Base-by-base conservation (phyloP, 2,113 vertebrate species). In the Chascanopsetta lugubris region DNA sequence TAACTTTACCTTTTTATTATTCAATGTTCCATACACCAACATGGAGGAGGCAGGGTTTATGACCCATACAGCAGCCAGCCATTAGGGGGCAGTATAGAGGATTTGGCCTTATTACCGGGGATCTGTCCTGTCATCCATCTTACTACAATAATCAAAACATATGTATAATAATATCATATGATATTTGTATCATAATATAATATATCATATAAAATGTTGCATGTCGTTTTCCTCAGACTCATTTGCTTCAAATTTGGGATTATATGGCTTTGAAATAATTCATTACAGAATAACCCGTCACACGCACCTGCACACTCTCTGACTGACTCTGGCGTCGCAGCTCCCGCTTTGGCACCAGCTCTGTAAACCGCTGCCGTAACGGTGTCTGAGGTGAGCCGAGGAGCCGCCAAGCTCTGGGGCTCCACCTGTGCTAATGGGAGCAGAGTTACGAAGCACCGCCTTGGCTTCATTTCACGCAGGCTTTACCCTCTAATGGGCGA, bases 401-500 rank as follows among this genome's bases (percentile, higher is more conserved):
- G 40, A 63, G 27, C 51, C 48, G 27, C 12, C 27, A 25, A 58
- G 30, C 8, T 48, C 21, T 36, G 17, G 43, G 53, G n/a, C 26
- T 62, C 57, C 57, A 50, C 29, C 24, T 57, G 30, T 42, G 21
- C 25, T 46, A 13, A 12, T 24, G 12, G n/a, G 20, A 42, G 40
- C 26, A 1, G 2, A 24, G 51, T 50, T 18, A 63, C 50, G 64
- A 63, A 26, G 6, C 8, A 55, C 40, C 51, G 18, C 25, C 8
- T 58, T 64, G 27, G 11, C 24, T 61, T 67, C 29, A 57, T 77
- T 68, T 30, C 3, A 53, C 12, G 2, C 34, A 55, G 21, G 46
- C 55, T 69, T 59, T 6, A 63, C 46, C 24, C 36, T 64, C 22
- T 63, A 50, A 81, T 47, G 17, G 48, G 27, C 36, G 46, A 11